phyloP scores from a whole-genome alignment of 2,113 vertebrate species.

The Rattus rattus region DNA sequence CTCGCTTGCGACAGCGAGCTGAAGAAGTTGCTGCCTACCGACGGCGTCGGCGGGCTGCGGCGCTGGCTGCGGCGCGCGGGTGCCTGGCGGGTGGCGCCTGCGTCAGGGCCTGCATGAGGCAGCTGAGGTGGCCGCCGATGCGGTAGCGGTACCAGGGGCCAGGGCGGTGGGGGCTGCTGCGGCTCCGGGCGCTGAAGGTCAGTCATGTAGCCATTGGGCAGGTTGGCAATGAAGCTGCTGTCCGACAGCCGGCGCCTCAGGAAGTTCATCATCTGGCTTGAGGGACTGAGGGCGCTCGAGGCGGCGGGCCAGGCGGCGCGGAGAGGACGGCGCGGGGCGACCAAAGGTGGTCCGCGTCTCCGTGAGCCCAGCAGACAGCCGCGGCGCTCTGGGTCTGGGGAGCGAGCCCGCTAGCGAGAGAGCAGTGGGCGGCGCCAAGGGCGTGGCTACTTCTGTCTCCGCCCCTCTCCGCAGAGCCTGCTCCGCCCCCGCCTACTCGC shows the following conservation, averaged over 20 bases:
- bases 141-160: constrained; percentile 63
- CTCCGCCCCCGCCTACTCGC: background rate
- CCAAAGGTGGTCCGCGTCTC: constrained; percentile 81
- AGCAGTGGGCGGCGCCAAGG: background rate
- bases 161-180: constrained; percentile 83
- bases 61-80: constrained; percentile 78
- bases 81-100: constrained; percentile 77
- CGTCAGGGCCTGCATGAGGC: constrained; percentile 77
- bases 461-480: constrained; percentile 63
- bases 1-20: constrained; percentile 96
- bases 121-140: constrained; percentile 72
- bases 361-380: constrained; percentile 72
- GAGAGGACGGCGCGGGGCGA: constrained; percentile 45
- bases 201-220: constrained; percentile 98
- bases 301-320: background rate
- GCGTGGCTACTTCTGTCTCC: background rate
- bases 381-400: constrained; percentile 60
- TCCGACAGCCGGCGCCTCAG: constrained; percentile 96
- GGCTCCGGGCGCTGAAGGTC: constrained; percentile 94
- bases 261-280: constrained; percentile 94
- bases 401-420: background rate
- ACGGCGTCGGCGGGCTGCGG: constrained; percentile 80
- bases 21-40: constrained; percentile 93
- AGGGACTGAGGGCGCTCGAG: constrained; percentile 51
- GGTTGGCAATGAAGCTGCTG: constrained; percentile 98